Evolutionary conservation across 2,113 vertebrate genomes (phyloP), one percentile per base, ranked within the genome.

Genomic region (Hylia prasina): DNA sequence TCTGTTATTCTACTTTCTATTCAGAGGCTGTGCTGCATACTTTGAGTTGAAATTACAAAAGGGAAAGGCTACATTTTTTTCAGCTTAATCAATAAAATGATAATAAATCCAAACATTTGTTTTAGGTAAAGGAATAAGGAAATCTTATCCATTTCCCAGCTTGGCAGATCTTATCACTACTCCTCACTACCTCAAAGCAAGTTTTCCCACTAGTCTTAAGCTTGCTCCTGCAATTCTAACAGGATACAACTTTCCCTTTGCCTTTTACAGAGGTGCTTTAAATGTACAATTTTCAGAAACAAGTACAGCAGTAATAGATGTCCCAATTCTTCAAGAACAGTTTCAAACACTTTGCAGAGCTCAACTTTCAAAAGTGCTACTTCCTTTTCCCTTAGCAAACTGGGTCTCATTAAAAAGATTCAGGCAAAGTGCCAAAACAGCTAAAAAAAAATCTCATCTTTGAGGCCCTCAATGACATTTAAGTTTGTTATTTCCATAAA

Each of bases 51-150:
- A 94, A 95, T 50, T 35, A 65, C 64, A 47, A 37, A 71, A 61
- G 25, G 58, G 15, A 44, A 51, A 68, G 60, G 9, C 54, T 30
- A 85, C 54, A 14, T 47, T 21, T 83, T 76, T 87, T 82, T 54
- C 83, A 89, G 39, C 25, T 83, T 73, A 69, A 54, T 40, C 87
- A 82, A 53, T 50, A 63, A 82, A 93, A 80, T 45, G 31, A 47
- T 72, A 89, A 58, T 56, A 91, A 78, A 96, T 76, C 35, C 31
- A 94, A 92, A 95, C 66, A 87, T 87, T 92, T 86, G 58, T n/a
- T 85, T 87, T 75, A 81, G 50, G 14, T 31, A 94, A 65, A 72
- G 28, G 25, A 57, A 53, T 48, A 70, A 48, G 37, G 27, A 94
- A 91, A 75, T 73, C 68, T 94, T 48, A 79, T 23, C 48, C 16